These are phyloP conservation scores for Tolmerus cingulatus DNA, from an alignment of 2,888 invertebrate genomes.

Conservation along the genomic window DNA sequence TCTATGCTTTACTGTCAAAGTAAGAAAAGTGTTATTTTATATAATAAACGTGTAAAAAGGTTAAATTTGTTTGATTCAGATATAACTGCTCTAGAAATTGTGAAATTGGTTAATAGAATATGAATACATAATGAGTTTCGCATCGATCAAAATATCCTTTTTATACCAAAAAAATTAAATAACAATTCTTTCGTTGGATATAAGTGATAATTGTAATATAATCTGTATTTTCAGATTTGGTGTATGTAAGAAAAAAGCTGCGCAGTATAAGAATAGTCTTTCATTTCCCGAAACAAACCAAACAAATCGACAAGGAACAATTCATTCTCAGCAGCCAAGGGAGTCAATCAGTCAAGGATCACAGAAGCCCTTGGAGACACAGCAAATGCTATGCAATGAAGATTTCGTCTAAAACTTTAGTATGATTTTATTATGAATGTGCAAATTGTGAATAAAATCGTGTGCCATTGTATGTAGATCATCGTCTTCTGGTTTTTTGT, in stretches of 20 bases:
- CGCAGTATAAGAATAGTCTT: conserved; percentile 64
- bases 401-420: conserved; percentile 56
- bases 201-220: neutral
- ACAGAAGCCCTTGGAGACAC: conserved; percentile 52
- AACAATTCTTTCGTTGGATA: neutral
- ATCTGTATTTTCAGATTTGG: conserved; percentile 64
- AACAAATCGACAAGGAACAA: conserved; percentile 40
- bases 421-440: neutral
- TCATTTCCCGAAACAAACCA: conserved; percentile 56
- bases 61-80: neutral
- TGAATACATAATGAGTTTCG: neutral
- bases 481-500: neutral
- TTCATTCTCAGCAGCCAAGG: neutral
- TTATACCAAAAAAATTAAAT: neutral
- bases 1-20: conserved; percentile 72
- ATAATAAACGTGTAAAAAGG: neutral
- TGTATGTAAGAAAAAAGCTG: conserved; percentile 64
- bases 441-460: neutral
- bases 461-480: conserved; percentile 10
- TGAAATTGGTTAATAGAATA: too few relatives aligned
- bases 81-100: neutral
- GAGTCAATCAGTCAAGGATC: conserved; percentile 38
- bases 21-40: conserved; percentile 58
- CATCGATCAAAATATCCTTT: neutral
- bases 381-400: conserved; percentile 57